Evolutionary conservation across 2,888 invertebrate genomes (phyloP).

Genomic region (Calameuta idolon): DNA sequence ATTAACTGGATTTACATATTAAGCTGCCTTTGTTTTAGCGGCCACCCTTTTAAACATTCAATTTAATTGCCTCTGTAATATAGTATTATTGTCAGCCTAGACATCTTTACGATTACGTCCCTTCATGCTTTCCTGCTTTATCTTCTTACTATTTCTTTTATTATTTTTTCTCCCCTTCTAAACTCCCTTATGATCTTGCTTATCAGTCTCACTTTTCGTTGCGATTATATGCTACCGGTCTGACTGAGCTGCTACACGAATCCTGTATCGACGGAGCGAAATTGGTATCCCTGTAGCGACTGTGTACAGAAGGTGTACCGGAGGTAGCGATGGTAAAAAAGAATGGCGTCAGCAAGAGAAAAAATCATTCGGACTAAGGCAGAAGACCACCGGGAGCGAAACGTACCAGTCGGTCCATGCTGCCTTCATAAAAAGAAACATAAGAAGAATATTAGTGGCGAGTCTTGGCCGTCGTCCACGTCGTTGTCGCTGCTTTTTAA

Average conservation of each 20-base stretch:
- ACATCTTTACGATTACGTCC: constrained; percentile 19
- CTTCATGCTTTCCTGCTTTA: constrained; percentile 5
- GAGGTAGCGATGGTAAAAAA: background rate
- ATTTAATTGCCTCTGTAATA: constrained; percentile 52
- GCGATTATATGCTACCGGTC: background rate
- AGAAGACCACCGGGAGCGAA: constrained; percentile 12
- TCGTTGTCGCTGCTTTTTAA: constrained; percentile 51
- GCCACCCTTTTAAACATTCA: constrained; percentile 42
- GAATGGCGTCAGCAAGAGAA: background rate
- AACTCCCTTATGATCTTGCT: background rate
- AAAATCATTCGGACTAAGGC: background rate
- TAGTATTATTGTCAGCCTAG: constrained; percentile 43
- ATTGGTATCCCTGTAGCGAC: background rate
- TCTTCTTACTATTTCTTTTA: constrained; percentile 8
- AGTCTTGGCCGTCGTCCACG: background rate
- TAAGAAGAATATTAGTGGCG: background rate
- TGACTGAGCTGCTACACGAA: background rate
- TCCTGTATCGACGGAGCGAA: background rate
- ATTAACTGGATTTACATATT: constrained; percentile 57
- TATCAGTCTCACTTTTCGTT: background rate
- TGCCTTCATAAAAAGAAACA: background rate
- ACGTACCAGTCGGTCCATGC: background rate
- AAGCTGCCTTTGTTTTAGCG: constrained; percentile 45
- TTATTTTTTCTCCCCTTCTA: background rate
- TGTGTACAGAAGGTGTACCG: background rate